Evolutionary conservation across 1,140 invertebrate species (phyloP).

Genomic region (Brachystomella parvula): DNA sequence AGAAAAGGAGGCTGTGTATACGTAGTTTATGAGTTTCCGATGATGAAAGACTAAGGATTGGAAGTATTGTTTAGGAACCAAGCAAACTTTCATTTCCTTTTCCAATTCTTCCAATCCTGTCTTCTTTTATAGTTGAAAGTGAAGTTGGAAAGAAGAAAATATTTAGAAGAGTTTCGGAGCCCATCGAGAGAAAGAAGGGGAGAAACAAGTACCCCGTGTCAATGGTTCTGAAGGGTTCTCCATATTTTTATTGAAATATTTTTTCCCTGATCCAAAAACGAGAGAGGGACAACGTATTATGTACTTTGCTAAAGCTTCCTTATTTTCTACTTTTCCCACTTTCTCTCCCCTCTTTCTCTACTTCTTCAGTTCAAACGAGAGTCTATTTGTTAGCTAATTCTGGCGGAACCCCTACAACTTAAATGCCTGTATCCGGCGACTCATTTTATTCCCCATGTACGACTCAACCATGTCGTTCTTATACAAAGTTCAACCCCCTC

Average conservation of each 20-base stretch:
- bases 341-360: not conserved
- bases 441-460: too few relatives aligned
- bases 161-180: slow-evolving; percentile 6
- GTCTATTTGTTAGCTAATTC: too few relatives aligned
- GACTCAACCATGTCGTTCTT: too few relatives aligned
- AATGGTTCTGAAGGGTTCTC: slow-evolving; percentile 22
- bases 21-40: slow-evolving; percentile 8
- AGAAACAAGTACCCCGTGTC: slow-evolving; percentile 19
- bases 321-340: not conserved
- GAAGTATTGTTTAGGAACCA: not conserved
- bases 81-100: slow-evolving; percentile 1
- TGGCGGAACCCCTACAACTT: too few relatives aligned
- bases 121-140: not conserved
- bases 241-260: slow-evolving; percentile 28
- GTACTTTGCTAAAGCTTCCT: not conserved
- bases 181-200: slow-evolving; percentile 14
- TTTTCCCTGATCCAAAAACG: not conserved
- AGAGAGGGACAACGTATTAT: slow-evolving; percentile 1
- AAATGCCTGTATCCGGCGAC: too few relatives aligned
- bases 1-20: not conserved
- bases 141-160: not conserved
- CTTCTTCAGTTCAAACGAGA: too few relatives aligned
- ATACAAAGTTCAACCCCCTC: too few relatives aligned
- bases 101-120: not conserved
- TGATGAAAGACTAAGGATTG: slow-evolving; percentile 9